Evolutionary conservation across 1,140 invertebrate species (phyloP).

Genomic region (Cherax destructor): DNA sequence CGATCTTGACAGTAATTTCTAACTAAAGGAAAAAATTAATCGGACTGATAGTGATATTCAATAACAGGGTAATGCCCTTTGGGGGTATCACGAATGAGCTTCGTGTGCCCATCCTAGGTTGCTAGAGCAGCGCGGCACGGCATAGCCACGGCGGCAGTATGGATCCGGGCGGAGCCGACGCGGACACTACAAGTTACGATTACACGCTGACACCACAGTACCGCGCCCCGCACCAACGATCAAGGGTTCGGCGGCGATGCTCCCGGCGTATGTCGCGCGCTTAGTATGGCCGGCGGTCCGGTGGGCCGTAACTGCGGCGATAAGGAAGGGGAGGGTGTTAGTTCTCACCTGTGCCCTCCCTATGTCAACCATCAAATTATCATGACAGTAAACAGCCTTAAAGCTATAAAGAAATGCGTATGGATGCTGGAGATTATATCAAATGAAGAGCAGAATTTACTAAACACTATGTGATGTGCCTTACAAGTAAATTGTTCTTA

Average conservation of each 20-base stretch:
- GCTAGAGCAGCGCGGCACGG: constrained; percentile 58
- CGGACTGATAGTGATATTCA: constrained; percentile 2
- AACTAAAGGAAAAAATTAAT: constrained; percentile 23
- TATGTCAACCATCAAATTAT: constrained; percentile 3
- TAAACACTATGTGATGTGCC: not conserved
- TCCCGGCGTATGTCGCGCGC: constrained; percentile 43
- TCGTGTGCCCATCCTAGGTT: constrained; percentile 40
- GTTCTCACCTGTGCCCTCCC: constrained; percentile 45
- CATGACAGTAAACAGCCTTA: constrained; percentile 18
- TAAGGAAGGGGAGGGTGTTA: constrained; percentile 60
- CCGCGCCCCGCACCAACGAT: constrained; percentile 51
- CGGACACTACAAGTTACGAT: constrained; percentile 57
- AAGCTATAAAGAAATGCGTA: not conserved
- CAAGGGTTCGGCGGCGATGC: constrained; percentile 21
- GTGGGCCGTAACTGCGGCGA: constrained; percentile 61
- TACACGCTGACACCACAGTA: constrained; percentile 58
- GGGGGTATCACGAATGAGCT: constrained; percentile 29
- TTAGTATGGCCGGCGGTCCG: constrained; percentile 65
- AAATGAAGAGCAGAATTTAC: not conserved
- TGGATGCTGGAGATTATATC: not conserved
- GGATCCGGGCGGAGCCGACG: constrained; percentile 39
- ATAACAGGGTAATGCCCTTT: constrained; percentile 47
- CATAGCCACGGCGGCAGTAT: constrained; percentile 48
- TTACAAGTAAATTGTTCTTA: not conserved
- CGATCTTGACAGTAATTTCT: constrained; percentile 13